A percentile compares a stretch with the other conserved stretches of the same genome.
These are phyloP conservation scores for Oryzias curvinotus DNA, from an alignment of 2,113 vertebrate species.

Conservation along the genomic window DNA sequence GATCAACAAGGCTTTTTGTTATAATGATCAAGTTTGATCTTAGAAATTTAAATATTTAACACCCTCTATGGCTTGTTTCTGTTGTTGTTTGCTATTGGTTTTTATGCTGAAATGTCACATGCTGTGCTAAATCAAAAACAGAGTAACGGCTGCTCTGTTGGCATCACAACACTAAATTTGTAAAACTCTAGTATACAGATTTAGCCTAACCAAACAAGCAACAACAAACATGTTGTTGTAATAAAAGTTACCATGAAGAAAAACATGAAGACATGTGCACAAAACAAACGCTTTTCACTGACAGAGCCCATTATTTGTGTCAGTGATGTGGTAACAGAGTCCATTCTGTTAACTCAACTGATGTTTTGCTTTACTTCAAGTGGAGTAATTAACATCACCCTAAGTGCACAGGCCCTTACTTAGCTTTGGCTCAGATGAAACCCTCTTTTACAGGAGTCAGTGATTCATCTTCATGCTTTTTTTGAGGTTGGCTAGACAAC, in stretches of 20 bases:
- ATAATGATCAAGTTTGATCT: no score
- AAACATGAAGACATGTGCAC: slow-evolving; percentile 17
- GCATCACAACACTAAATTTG: not conserved
- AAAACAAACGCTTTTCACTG: not conserved
- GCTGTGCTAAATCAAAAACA: not conserved
- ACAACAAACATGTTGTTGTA: not conserved
- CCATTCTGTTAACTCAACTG: slow-evolving; percentile 58
- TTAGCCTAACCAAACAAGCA: no score
- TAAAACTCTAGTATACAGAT: no score
- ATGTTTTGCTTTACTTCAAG: slow-evolving; percentile 57
- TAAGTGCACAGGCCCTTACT: slow-evolving; percentile 59
- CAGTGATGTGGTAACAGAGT: slow-evolving; percentile 47
- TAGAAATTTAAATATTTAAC: no score
- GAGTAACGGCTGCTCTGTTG: not conserved
- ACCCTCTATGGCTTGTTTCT: no score
- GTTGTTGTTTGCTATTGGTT: no score
- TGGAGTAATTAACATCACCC: slow-evolving; percentile 61
- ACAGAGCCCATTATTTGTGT: slow-evolving; percentile 30
- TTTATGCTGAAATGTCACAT: not conserved
- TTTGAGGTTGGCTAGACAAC: slow-evolving; percentile 57
- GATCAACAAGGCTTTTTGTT: no score
- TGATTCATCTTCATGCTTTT: slow-evolving; percentile 54
- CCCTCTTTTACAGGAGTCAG: slow-evolving; percentile 62
- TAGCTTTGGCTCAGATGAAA: slow-evolving; percentile 57
- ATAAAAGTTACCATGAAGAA: slow-evolving; percentile 12